Evolutionary conservation across 2,113 vertebrate species (phyloP).

Genomic region (Chionodraco myersi): DNA sequence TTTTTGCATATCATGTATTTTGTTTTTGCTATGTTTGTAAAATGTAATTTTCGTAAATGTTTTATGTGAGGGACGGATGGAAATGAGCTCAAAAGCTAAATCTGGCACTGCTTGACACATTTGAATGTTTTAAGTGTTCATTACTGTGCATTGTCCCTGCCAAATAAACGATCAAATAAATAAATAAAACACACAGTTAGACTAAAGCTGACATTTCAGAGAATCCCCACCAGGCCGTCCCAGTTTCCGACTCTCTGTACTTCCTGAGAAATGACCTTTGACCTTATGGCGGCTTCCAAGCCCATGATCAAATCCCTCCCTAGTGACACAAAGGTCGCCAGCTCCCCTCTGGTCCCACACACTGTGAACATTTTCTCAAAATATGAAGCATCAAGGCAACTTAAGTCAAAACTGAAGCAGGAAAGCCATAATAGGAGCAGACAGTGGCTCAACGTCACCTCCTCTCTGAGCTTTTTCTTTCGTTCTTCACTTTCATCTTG

Average conservation of each 20-base stretch:
- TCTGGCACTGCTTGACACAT: too few relatives aligned
- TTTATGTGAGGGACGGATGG: too few relatives aligned
- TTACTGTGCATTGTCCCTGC: too few relatives aligned
- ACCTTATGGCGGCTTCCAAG: slow-evolving; percentile 50
- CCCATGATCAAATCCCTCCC: slow-evolving; percentile 66
- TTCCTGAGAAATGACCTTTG: slow-evolving; percentile 69
- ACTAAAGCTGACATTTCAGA: slow-evolving; percentile 58
- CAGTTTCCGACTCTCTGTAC: slow-evolving; percentile 41
- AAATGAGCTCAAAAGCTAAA: too few relatives aligned
- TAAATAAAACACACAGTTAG: slow-evolving; percentile 10
- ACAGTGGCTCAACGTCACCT: not conserved
- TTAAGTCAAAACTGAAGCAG: not conserved
- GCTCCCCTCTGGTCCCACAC: slow-evolving; percentile 46
- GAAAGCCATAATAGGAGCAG: not conserved
- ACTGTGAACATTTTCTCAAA: slow-evolving; percentile 23
- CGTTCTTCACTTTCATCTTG: slow-evolving; percentile 54
- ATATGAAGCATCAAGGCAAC: slow-evolving; percentile 12
- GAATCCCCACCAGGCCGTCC: slow-evolving; percentile 39
- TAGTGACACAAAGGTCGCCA: slow-evolving; percentile 44
- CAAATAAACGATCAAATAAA: too few relatives aligned
- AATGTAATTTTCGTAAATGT: too few relatives aligned
- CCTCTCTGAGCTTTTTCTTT: slow-evolving; percentile 24
- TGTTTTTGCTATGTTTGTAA: too few relatives aligned
- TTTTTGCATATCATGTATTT: too few relatives aligned
- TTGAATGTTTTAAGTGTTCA: too few relatives aligned